These are phyloP conservation scores for Tuberolachnus salignus DNA, from an alignment of 2,888 invertebrate species.

Conservation along the genomic window DNA sequence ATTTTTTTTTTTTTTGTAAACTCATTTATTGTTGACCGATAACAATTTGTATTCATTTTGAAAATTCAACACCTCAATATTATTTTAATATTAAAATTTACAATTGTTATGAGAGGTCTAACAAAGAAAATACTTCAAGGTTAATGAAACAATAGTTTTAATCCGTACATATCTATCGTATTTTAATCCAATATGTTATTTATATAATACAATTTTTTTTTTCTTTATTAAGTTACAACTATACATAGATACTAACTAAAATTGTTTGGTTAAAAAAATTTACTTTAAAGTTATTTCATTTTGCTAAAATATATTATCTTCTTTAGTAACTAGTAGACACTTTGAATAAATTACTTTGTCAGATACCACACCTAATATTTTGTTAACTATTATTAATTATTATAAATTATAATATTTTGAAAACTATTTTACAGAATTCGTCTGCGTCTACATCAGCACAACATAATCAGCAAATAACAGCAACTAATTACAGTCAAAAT, in stretches of 20 bases:
- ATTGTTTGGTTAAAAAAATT: too few relatives aligned
- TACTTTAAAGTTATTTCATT: too few relatives aligned
- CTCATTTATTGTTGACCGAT: not conserved
- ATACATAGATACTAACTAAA: too few relatives aligned
- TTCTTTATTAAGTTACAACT: not conserved
- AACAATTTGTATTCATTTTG: not conserved
- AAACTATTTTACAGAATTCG: conserved; percentile 27
- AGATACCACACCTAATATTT: too few relatives aligned
- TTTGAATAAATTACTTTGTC: too few relatives aligned
- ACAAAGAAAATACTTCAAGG: conserved; percentile 7
- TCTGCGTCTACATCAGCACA: conserved; percentile 34
- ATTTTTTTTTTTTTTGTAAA: not conserved
- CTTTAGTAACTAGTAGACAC: too few relatives aligned
- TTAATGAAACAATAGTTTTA: not conserved
- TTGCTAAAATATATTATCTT: too few relatives aligned
- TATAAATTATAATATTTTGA: not conserved
- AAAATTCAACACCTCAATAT: not conserved
- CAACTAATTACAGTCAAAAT: conserved; percentile 25
- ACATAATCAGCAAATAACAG: conserved; percentile 7
- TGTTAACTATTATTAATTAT: too few relatives aligned
- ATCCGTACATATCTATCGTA: too few relatives aligned
- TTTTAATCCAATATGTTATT: not conserved
- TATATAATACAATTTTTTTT: not conserved
- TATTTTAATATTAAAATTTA: not conserved
- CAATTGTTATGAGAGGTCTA: not conserved